Evolutionary conservation across 2,888 invertebrate genomes (phyloP), one percentile per base, ranked within the genome.

Genomic region (Cataglyphis rosenhaueri): DNA sequence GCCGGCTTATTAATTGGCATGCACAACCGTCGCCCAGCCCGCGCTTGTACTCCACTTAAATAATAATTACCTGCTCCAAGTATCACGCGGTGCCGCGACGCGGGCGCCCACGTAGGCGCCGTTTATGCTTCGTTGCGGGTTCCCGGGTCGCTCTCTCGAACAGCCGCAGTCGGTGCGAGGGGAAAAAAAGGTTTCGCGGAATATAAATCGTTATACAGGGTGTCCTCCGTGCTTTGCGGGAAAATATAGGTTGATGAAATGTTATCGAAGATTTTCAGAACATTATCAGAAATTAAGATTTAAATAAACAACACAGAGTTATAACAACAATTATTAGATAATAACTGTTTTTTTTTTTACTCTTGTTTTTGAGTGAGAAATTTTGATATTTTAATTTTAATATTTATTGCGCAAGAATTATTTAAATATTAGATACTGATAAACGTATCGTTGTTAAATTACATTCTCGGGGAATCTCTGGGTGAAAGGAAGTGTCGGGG

Each of bases 11-110:
- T 91, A 88, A 90, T 89, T 88, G 87, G 85, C 87, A 86, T 88
- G 87, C 90, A 86, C 44, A 44, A 78, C 70, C 78, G 59, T 55
- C 85, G 85, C 78, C 48, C 82, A 52, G 83, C 78, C 66, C 84
- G 83, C 86, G 85, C 85, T 89, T 75, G 88, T 90, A 89, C 84
- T 87, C 86, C 88, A 87, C 88, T 91, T 90, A 87, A 89, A 91
- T 91, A 91, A 91, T 92, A 90, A 92, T 92, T 91, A 89, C 81
- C 85, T 84, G 86, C 70, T 82, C 70, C 78, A 84, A 81, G 84
- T 85, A 87, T 86, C 85, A 64, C 79, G 82, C 65, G 83, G 65
- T 71, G 83, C 62, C 55, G 76, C 55, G 71, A 59, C 74, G 29
- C 55, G 70, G 44, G 83, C 87, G 89, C 86, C 88, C 89, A 88